phyloP scores from a whole-genome alignment of 2,113 vertebrate genomes.

The Columbina picui region DNA sequence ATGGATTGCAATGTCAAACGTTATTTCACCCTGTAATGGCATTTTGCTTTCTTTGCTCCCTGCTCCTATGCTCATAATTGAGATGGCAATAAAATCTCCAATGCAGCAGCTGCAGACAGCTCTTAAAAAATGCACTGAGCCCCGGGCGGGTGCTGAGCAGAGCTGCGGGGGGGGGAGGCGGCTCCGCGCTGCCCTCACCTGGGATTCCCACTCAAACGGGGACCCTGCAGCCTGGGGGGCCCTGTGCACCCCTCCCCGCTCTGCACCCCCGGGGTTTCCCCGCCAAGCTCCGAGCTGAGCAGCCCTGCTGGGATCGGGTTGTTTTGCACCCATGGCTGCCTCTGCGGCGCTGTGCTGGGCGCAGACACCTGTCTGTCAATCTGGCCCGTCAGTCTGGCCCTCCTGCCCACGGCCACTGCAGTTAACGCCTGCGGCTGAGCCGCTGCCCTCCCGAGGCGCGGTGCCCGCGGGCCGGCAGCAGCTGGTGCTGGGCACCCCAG shows the following conservation, averaged over 20 bases:
- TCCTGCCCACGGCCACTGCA: accelerated
- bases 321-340: background rate
- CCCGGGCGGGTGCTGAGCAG: background rate
- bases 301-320: background rate
- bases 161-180: background rate
- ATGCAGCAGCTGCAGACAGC: background rate
- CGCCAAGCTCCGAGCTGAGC: accelerated
- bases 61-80: background rate
- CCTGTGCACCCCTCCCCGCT: background rate
- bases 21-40: background rate
- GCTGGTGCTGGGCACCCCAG: background rate
- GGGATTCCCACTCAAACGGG: background rate
- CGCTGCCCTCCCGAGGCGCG: accelerated
- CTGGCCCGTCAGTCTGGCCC: background rate
- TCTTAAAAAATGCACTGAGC: background rate
- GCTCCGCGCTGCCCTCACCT: background rate
- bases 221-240: background rate
- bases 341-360: background rate
- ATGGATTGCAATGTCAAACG: background rate
- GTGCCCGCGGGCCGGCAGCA: background rate
- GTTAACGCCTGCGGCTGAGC: background rate
- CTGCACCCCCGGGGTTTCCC: background rate
- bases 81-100: background rate
- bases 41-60: background rate
- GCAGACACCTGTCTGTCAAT: conserved; percentile 19